Conservation (phyloP, 2,113 vertebrate genomes). For the Dasyprocta punctata region DNA sequence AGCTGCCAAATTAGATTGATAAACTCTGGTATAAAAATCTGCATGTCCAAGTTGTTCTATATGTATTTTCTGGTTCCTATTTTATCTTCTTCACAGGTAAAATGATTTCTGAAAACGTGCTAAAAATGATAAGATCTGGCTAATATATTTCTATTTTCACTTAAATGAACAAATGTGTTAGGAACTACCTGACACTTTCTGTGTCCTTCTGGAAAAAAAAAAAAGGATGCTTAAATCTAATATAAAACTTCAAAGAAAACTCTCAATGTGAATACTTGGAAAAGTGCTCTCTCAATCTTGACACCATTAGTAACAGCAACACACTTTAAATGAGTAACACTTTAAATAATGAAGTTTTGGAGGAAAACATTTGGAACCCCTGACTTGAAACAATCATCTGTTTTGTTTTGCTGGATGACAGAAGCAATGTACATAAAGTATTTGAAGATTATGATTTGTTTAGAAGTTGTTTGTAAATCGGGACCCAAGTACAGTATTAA, state of each 20-base stretch:
- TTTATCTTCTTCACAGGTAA: not conserved
- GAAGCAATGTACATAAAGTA: not conserved
- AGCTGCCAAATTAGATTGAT: not conserved
- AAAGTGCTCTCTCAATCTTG: not conserved
- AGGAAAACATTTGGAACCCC: not conserved
- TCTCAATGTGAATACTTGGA: not conserved
- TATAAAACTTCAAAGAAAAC: not conserved
- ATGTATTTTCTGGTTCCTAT: not conserved
- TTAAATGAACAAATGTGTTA: not conserved
- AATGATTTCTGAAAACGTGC: not conserved
- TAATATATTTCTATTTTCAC: not conserved
- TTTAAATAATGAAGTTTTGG: not conserved
- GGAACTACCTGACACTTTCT: not conserved
- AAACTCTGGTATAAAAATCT: not conserved
- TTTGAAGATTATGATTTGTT: not conserved
- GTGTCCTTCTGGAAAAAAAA: not conserved
- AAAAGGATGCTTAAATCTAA: not conserved
- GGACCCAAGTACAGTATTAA: not conserved
- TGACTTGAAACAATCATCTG: not conserved
- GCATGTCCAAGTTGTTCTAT: not conserved
- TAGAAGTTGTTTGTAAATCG: not conserved
- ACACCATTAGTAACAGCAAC: not conserved
- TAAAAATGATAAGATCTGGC: not conserved
- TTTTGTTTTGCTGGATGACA: not conserved
- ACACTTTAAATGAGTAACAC: not conserved